Conservation (phyloP, 2,888 invertebrate genomes). For the Synergus japonicus region DNA sequence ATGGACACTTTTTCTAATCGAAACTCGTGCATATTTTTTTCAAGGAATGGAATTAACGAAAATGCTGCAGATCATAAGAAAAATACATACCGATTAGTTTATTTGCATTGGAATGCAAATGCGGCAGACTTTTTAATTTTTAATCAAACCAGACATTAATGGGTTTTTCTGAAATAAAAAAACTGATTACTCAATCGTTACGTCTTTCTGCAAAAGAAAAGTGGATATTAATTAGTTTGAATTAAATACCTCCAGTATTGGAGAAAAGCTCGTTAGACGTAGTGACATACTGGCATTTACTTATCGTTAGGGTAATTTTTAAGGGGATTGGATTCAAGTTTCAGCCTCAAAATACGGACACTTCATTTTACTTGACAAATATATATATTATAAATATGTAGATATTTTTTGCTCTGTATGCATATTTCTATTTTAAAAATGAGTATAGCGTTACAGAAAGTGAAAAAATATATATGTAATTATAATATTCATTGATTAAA, state of each 20-base stretch:
- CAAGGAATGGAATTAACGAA: not conserved
- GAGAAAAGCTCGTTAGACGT: too few relatives aligned
- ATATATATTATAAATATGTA: too few relatives aligned
- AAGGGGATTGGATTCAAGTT: too few relatives aligned
- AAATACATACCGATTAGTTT: not conserved
- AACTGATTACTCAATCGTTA: not conserved
- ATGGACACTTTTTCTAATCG: not conserved
- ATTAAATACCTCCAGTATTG: not conserved
- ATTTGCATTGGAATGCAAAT: constrained; percentile 4
- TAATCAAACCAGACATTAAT: not conserved
- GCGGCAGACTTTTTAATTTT: not conserved
- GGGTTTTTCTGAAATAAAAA: not conserved
- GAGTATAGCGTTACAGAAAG: too few relatives aligned
- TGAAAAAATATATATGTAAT: too few relatives aligned
- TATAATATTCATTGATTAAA: too few relatives aligned
- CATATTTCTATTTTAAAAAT: too few relatives aligned
- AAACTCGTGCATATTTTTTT: not conserved
- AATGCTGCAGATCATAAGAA: not conserved
- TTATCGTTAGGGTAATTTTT: too few relatives aligned
- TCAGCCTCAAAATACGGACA: too few relatives aligned
- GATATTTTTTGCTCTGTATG: too few relatives aligned
- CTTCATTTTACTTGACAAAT: too few relatives aligned
- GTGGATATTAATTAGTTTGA: not conserved
- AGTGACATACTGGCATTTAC: too few relatives aligned
- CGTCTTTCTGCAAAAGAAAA: not conserved